Evolutionary conservation across 37 sponge, comb jelly and placozoan genomes (phyloP).

Genomic region (Oscarella lobularis): DNA sequence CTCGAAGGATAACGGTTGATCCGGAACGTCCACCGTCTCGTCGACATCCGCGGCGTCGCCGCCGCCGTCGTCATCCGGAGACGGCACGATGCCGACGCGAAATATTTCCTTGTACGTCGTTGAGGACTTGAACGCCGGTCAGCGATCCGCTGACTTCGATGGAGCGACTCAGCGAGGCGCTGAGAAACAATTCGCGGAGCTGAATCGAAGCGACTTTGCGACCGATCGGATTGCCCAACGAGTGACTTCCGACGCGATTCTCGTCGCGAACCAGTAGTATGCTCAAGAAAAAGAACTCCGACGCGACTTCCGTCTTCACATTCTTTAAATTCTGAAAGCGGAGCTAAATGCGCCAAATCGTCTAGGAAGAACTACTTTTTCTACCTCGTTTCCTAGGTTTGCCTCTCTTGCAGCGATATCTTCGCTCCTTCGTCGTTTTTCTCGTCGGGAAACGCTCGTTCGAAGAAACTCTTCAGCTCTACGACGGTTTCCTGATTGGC

Average conservation of each 20-base stretch:
- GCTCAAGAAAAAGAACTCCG: neutral
- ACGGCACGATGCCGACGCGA: neutral
- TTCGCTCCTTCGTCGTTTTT: neutral
- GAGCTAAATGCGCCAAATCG: too few relatives aligned
- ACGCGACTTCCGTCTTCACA: neutral
- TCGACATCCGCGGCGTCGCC: too few relatives aligned
- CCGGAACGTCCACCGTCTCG: neutral
- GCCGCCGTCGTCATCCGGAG: too few relatives aligned
- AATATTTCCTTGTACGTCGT: neutral
- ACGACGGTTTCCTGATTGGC: conserved; percentile 67
- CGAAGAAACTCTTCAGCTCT: conserved; percentile 53
- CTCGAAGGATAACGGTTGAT: neutral
- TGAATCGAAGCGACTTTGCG: neutral
- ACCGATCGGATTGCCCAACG: neutral
- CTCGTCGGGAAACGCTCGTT: conserved; percentile 26
- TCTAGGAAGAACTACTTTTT: too few relatives aligned
- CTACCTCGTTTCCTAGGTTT: too few relatives aligned
- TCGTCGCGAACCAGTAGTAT: neutral
- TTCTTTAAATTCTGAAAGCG: too few relatives aligned
- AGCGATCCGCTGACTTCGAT: neutral
- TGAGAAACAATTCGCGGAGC: neutral
- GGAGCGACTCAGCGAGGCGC: neutral
- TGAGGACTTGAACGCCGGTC: neutral
- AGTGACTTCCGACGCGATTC: neutral
- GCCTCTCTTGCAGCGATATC: too few relatives aligned